Evolutionary conservation across 2,797 vertebrate genomes (phyloP).

Genomic region (Phoeniculus purpureus): DNA sequence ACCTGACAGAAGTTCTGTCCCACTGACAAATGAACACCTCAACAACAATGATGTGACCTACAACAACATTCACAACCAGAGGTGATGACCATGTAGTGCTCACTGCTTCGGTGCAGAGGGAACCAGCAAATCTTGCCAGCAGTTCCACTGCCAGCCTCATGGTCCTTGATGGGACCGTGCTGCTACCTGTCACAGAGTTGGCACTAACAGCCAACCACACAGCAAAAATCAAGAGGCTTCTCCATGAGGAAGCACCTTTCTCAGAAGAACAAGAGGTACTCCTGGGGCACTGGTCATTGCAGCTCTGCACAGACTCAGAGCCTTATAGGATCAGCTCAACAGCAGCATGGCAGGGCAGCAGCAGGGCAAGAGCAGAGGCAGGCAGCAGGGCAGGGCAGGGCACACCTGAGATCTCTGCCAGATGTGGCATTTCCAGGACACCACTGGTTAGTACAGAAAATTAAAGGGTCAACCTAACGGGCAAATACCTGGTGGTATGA

Average conservation of each 20-base stretch:
- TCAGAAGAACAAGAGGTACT: accelerated
- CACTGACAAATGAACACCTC: background rate
- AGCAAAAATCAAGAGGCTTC: background rate
- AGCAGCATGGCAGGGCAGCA: background rate
- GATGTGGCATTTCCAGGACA: background rate
- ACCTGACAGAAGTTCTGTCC: background rate
- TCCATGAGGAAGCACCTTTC: background rate
- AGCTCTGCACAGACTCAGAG: background rate
- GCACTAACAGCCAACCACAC: background rate
- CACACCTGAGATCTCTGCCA: background rate
- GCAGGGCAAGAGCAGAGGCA: background rate
- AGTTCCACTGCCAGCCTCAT: background rate
- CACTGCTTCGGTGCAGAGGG: accelerated
- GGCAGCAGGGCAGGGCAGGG: background rate
- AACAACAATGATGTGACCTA: background rate
- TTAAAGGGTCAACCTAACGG: background rate
- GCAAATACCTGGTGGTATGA: background rate
- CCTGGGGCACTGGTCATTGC: background rate
- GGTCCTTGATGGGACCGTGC: background rate
- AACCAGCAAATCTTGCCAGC: background rate
- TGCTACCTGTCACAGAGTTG: background rate
- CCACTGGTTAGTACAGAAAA: background rate
- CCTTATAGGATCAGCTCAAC: background rate
- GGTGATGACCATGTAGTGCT: background rate
- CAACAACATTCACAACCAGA: background rate